Base-by-base conservation (phyloP, 1,140 invertebrate genomes). In the Penaeus vannamei region DNA sequence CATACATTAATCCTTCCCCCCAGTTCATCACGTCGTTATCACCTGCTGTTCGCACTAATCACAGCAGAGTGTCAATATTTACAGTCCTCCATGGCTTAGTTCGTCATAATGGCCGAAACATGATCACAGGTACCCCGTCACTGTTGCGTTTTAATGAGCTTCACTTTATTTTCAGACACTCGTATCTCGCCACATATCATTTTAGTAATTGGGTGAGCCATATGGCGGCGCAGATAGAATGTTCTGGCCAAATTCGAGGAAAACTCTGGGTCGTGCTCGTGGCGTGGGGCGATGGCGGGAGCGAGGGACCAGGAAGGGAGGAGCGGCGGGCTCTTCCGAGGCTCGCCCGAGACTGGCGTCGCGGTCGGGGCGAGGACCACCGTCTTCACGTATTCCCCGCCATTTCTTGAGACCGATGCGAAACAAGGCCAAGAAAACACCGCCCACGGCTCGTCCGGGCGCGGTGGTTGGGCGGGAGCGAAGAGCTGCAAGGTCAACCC, bases 131-230 rank as follows among this genome's bases (percentile, higher is more conserved):
- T 53, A 12, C 12, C 22, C 36, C 8, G 64, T 72, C 66, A 85
- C 69, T 26, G 69, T 77, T 60, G n/a, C 59, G 66, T 77, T 76
- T 85, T 85, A 76, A 76, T 85, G 84, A 61, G n/a, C 23, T 72
- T 29, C 69, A 85, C 84, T 60, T 60, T 72, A 77, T 59, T 53
- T 59, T 72, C n/a, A 14, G 79, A 26, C 20, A 59, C 23, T 76
- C n/a, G 23, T 85, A 76, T 77, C 84, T 76, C 84, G 77, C 36
- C 42, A 53, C 84, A 85, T 85, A 76, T 61, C 61, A 59, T 76
- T 60, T 60, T 26, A 66, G 53, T 76, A 76, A 85, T 85, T 85
- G 77, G 46, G 46, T 77, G 4, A 85, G 29, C 84, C 84, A 85
- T 77, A 85, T 85, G 84, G 84, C 61, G 26, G 64, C 23, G 84